Evolutionary conservation across 2,888 invertebrate genomes (phyloP), one percentile per base, ranked within the genome.

Genomic region (Lithophane semibrunnea): DNA sequence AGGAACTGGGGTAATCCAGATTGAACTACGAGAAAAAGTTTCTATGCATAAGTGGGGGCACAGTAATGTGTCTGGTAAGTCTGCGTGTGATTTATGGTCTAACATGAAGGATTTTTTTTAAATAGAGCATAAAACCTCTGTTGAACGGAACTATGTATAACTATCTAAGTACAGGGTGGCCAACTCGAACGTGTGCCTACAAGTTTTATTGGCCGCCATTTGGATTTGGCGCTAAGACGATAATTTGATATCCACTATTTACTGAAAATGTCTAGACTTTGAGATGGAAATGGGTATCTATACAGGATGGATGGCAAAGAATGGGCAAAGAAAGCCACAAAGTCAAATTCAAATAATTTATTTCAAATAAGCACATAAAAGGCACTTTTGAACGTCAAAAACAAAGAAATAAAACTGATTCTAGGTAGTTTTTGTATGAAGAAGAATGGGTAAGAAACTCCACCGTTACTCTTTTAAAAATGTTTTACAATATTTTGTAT

Each of bases 1-100:
- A 76, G 71, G 58, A 80, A 84, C 56, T 68, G 42, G 72, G 73
- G 13, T 71, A 74, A 61, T 65, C 65, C 52, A 54, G 68, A 80
- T 69, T 63, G n/a, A 77, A 63, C 61, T 66, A 37, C 9, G 37
- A 73, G 60, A 56, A 75, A 73, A 84, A 52, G 21, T 73, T 70
- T 77, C 42, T 67, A 73, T 60, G 21, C 72, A 73, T 66, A 56
- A 44, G 63, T 60, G n/a, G 13, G 37, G 37, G 54, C 10, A 37
- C 1, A 37, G 12, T 58, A 21, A 1, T 68, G 42, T 42, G 29
- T 76, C 12, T 64, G 49, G 21, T 16, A 56, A 79, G 54, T 67
- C 75, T 54, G 18, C 1, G 2, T 10, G 29, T 61, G 52, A 83
- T 75, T 79, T 63, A 29, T 49, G 29, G n/a, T 71, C 29, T 47